Evolutionary conservation across 2,797 vertebrate species (phyloP).

Genomic region (Monodelphis domestica): DNA sequence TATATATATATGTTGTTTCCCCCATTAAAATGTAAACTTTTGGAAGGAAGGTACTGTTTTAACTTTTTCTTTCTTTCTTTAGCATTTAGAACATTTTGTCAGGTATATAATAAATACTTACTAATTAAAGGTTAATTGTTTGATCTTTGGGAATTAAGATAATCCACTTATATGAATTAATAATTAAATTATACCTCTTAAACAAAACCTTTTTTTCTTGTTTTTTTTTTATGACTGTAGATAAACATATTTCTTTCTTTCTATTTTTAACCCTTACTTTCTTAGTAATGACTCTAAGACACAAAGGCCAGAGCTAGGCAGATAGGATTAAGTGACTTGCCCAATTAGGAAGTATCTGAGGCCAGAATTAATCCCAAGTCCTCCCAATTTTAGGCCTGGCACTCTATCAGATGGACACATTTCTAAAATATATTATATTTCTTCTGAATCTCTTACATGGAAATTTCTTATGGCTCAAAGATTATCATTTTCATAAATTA

Average conservation of each 20-base stretch:
- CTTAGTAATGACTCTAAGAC: too few species aligned
- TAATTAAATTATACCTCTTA: background rate
- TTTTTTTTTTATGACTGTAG: background rate
- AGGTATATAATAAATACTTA: background rate
- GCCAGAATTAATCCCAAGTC: too few species aligned
- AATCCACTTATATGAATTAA: background rate
- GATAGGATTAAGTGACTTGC: too few species aligned
- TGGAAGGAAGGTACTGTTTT: background rate
- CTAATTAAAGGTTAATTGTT: background rate
- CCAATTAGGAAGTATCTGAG: too few species aligned
- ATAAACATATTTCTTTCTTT: background rate
- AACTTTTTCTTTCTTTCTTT: background rate
- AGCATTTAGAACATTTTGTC: background rate
- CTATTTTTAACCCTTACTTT: too few species aligned
- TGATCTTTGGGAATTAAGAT: background rate
- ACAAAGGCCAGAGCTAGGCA: too few species aligned
- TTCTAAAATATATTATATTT: background rate
- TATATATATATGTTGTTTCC: background rate
- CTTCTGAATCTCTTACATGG: background rate
- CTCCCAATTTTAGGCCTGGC: too few species aligned
- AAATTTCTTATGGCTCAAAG: background rate
- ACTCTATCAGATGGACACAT: background rate
- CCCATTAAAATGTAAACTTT: background rate
- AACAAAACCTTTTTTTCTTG: background rate
- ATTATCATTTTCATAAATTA: background rate